Percentiles rank a stretch among this genome's conserved stretches.
phyloP scores from a whole-genome alignment of 2,888 invertebrate genomes.

The Corbicula japonica region DNA sequence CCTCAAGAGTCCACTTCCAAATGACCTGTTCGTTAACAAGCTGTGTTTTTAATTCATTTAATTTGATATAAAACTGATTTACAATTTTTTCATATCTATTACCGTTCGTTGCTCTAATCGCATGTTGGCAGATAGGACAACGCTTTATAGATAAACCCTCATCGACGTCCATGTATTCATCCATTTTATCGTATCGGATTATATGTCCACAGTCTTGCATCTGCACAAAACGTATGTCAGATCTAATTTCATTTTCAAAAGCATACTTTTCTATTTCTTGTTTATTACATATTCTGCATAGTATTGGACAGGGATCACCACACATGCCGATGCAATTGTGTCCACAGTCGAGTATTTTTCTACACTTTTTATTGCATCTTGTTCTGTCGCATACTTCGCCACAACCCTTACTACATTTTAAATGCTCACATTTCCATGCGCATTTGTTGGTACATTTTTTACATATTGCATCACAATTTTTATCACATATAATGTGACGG shows the following conservation, averaged over 20 bases:
- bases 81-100: constrained; percentile 89
- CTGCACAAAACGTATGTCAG: constrained; percentile 86
- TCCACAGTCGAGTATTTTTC: constrained; percentile 60
- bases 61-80: constrained; percentile 78
- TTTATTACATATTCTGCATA: constrained; percentile 89
- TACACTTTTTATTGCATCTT: constrained; percentile 73
- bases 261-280: constrained; percentile 80
- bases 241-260: constrained; percentile 88
- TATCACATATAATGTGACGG: constrained; percentile 72
- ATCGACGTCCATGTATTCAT: constrained; percentile 85
- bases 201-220: constrained; percentile 81
- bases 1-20: no score
- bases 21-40: no score
- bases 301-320: constrained; percentile 90
- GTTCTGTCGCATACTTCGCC: constrained; percentile 84
- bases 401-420: constrained; percentile 81
- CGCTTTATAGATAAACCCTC: constrained; percentile 76
- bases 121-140: constrained; percentile 89
- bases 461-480: constrained; percentile 81
- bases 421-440: constrained; percentile 82
- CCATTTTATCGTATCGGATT: constrained; percentile 85
- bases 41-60: constrained; percentile 4
- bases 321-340: constrained; percentile 90
- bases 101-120: constrained; percentile 87
- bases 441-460: constrained; percentile 85